Conservation (phyloP, 2,888 invertebrate species). For the Agrilus cyanescens region DNA sequence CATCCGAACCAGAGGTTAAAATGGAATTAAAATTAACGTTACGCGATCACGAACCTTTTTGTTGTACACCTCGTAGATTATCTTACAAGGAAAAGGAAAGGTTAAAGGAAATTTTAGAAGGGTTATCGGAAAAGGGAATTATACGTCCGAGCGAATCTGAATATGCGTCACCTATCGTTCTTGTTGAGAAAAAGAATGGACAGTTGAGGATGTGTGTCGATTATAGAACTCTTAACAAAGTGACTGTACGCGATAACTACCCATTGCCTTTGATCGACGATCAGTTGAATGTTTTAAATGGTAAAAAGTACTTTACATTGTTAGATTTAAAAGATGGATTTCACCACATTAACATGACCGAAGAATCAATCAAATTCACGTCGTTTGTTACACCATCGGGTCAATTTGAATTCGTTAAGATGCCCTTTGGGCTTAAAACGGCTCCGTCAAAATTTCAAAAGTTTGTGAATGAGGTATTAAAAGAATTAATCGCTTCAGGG, state of each 20-base stretch:
- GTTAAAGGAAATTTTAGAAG: slow-evolving; percentile 8
- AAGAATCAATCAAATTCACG: slow-evolving; percentile 4
- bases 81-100: slow-evolving; percentile 6
- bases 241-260: slow-evolving; percentile 10
- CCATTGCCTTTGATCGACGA: slow-evolving; percentile 13
- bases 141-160: slow-evolving; percentile 11
- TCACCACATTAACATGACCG: slow-evolving; percentile 4
- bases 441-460: slow-evolving; percentile 1
- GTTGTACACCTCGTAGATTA: too few relatives aligned
- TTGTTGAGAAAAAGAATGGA: slow-evolving; percentile 13
- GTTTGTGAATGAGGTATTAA: slow-evolving; percentile 1
- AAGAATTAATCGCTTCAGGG: slow-evolving; percentile 5
- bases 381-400: slow-evolving; percentile 2
- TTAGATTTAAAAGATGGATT: slow-evolving; percentile 7
- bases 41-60: too few relatives aligned
- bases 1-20: too few relatives aligned
- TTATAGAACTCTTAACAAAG: slow-evolving; percentile 10
- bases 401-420: not conserved
- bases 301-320: slow-evolving; percentile 1
- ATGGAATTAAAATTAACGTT: too few relatives aligned
- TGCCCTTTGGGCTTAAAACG: slow-evolving; percentile 1
- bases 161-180: slow-evolving; percentile 12
- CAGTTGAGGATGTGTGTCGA: slow-evolving; percentile 14
- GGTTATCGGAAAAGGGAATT: slow-evolving; percentile 9
- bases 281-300: slow-evolving; percentile 5